Evolutionary conservation across 1,140 invertebrate genomes (phyloP).

Genomic region (Colletes gigas): DNA sequence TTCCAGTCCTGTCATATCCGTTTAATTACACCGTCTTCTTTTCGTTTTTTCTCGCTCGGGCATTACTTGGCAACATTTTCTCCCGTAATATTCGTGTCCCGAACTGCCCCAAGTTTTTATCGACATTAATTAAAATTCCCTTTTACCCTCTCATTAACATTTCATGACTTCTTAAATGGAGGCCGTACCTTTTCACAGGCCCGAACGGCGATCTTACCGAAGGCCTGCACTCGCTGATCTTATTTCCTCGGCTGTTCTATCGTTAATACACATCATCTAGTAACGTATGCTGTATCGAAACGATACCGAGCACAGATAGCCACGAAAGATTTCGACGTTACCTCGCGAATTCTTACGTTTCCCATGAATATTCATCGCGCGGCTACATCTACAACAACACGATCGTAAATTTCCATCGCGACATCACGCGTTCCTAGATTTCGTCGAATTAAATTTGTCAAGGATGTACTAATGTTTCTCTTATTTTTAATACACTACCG

Average conservation of each 20-base stretch:
- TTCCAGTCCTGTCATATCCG: background rate
- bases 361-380: too few relatives aligned
- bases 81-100: background rate
- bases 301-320: too few relatives aligned
- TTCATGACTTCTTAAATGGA: background rate
- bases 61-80: constrained; percentile 4
- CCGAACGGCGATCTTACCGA: background rate
- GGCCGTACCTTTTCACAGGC: too few relatives aligned
- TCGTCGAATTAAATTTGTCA: too few relatives aligned
- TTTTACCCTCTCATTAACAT: background rate
- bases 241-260: background rate
- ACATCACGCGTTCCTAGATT: too few relatives aligned
- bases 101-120: background rate
- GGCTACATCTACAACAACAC: too few relatives aligned
- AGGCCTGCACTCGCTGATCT: background rate
- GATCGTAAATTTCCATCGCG: too few relatives aligned
- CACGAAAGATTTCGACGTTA: too few relatives aligned
- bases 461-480: too few relatives aligned
- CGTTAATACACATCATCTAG: background rate
- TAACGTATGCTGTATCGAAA: too few relatives aligned
- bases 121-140: constrained; percentile 10
- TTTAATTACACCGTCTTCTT: background rate
- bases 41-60: background rate
- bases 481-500: too few relatives aligned
- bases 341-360: too few relatives aligned